These are phyloP conservation scores for Cheilosia urbana DNA, from an alignment of 2,888 invertebrate genomes.

Conservation along the genomic window DNA sequence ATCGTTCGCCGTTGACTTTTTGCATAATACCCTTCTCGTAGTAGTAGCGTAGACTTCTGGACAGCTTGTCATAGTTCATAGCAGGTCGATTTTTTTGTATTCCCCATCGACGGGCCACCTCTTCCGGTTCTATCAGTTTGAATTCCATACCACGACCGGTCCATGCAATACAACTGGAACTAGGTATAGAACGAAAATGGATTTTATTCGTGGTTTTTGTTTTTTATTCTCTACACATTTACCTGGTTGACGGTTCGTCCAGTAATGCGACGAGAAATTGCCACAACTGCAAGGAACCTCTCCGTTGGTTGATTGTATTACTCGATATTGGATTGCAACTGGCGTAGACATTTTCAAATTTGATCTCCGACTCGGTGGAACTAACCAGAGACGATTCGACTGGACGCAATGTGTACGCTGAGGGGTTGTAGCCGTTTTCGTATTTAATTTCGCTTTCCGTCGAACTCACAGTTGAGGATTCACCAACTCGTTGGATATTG, in stretches of 20 bases:
- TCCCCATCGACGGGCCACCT: constrained; percentile 98
- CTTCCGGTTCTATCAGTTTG: constrained; percentile 97
- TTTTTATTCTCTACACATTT: constrained; percentile 37
- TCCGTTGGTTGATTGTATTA: constrained; percentile 85
- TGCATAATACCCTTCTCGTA: constrained; percentile 99
- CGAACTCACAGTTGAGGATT: constrained; percentile 78
- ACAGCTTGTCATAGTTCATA: constrained; percentile 98
- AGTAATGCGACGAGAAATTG: constrained; percentile 95
- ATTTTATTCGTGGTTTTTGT: background rate
- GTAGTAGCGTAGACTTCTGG: constrained; percentile 96
- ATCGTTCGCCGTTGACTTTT: constrained; percentile 97
- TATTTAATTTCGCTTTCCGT: constrained; percentile 81
- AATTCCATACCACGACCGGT: constrained; percentile 98
- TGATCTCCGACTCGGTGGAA: constrained; percentile 82
- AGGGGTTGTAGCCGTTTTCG: constrained; percentile 82
- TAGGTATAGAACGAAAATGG: constrained; percentile 77
- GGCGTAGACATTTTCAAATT: constrained; percentile 81
- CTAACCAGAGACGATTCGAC: constrained; percentile 81
- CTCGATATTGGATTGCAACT: constrained; percentile 79
- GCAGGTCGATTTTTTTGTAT: constrained; percentile 98
- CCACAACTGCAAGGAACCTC: constrained; percentile 96
- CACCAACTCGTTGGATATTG: constrained; percentile 77
- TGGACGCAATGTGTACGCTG: constrained; percentile 81
- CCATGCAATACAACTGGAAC: constrained; percentile 95
- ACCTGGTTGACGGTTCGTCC: constrained; percentile 87